Evolutionary conservation across 2,888 invertebrate genomes (phyloP).

Genomic region (Melipona bicolor): DNA sequence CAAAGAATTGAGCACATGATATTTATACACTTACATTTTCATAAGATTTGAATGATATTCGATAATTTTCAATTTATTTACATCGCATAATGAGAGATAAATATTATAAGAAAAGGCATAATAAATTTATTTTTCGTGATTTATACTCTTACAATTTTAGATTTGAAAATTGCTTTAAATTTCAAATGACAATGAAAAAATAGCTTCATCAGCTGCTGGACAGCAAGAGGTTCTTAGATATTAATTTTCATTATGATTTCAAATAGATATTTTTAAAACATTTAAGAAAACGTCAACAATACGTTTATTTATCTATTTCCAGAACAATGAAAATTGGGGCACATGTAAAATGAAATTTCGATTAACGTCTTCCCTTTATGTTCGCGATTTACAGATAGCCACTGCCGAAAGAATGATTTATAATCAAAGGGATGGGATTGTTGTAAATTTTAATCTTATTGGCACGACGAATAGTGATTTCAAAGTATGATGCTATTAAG

Average conservation of each 20-base stretch:
- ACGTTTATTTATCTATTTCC: slow-evolving; percentile 33
- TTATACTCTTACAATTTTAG: slow-evolving; percentile 18
- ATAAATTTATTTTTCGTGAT: slow-evolving; percentile 33
- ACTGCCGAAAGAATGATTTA: slow-evolving; percentile 45
- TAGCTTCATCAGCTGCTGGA: slow-evolving; percentile 66
- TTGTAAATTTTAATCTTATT: slow-evolving; percentile 53
- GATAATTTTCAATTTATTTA: slow-evolving; percentile 26
- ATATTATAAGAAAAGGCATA: slow-evolving; percentile 13
- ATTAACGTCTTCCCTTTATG: slow-evolving; percentile 51
- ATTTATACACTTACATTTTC: slow-evolving; percentile 49
- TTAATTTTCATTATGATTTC: slow-evolving; percentile 36
- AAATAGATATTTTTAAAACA: slow-evolving; percentile 9
- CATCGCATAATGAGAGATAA: slow-evolving; percentile 10
- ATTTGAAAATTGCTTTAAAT: slow-evolving; percentile 20
- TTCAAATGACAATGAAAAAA: slow-evolving; percentile 30
- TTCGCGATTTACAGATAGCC: slow-evolving; percentile 47
- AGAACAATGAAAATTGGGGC: slow-evolving; percentile 12
- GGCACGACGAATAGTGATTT: slow-evolving; percentile 41
- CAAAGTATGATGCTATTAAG: slow-evolving; percentile 31
- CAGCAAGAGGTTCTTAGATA: slow-evolving; percentile 52
- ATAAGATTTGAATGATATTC: slow-evolving; percentile 34
- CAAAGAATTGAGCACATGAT: slow-evolving; percentile 24
- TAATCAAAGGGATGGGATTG: slow-evolving; percentile 6
- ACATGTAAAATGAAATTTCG: slow-evolving; percentile 22
- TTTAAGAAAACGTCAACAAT: slow-evolving; percentile 6